phyloP scores from a whole-genome alignment of 1,140 invertebrate species.

The Macrosteles quadrilineatus region DNA sequence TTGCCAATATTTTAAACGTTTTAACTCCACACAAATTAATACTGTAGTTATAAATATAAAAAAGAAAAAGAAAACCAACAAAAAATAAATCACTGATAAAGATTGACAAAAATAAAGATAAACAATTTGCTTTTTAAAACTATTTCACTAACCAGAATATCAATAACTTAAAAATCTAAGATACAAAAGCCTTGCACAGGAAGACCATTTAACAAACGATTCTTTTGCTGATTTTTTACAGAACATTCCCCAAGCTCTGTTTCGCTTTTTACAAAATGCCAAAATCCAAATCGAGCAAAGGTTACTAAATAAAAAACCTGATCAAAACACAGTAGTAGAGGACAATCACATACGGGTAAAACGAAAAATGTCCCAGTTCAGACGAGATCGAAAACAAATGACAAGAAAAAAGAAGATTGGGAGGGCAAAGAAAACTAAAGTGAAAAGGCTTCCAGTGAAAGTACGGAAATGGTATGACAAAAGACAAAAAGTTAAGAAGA shows the following conservation, averaged over 20 bases:
- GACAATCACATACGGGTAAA: not conserved
- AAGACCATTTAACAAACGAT: not conserved
- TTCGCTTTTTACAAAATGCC: not conserved
- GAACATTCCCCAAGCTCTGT: not conserved
- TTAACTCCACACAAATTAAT: too few species aligned
- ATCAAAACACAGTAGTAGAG: not conserved
- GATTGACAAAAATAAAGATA: too few species aligned
- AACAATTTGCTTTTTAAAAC: too few species aligned
- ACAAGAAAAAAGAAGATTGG: not conserved
- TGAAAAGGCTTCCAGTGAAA: not conserved
- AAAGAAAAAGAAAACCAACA: too few species aligned
- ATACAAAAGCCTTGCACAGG: too few species aligned
- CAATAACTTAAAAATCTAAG: too few species aligned
- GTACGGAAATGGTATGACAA: not conserved
- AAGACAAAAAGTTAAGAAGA: not conserved
- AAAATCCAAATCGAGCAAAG: not conserved
- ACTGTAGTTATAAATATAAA: too few species aligned
- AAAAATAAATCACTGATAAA: too few species aligned
- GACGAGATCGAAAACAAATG: conserved; percentile 1
- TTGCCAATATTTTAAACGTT: too few species aligned
- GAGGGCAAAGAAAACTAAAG: not conserved
- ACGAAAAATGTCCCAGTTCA: not conserved
- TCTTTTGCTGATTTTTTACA: conserved; percentile 1
- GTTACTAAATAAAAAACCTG: not conserved
- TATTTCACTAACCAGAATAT: too few species aligned